Conservation (phyloP, 1,140 invertebrate species). For the Drosophila murphyi region DNA sequence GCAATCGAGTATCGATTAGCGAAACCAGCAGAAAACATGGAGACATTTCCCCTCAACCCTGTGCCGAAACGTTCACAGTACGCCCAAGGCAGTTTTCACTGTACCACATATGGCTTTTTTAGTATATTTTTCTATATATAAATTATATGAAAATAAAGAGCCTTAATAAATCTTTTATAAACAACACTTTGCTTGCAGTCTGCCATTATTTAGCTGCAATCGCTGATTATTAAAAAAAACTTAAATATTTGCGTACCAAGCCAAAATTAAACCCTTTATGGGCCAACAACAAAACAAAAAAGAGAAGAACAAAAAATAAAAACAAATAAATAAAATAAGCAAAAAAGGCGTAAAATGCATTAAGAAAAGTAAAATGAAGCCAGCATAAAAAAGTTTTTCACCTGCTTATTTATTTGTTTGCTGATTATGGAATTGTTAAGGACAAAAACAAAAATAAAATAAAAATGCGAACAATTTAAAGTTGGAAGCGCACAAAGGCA, state of each 20-base stretch:
- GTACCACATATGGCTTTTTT: too few species aligned
- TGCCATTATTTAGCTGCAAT: neutral
- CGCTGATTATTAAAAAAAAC: neutral
- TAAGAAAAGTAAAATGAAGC: constrained; percentile 42
- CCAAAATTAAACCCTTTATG: constrained; percentile 50
- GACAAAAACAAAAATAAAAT: neutral
- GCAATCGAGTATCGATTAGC: too few species aligned
- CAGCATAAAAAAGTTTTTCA: constrained; percentile 53
- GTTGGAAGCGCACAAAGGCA: constrained; percentile 8
- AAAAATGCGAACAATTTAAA: constrained; percentile 31
- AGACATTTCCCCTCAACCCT: too few species aligned
- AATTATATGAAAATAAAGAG: too few species aligned
- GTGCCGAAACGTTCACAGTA: too few species aligned
- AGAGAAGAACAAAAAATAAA: neutral
- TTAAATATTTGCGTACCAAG: constrained; percentile 33
- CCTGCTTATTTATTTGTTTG: constrained; percentile 72
- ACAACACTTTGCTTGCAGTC: neutral
- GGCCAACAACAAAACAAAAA: neutral
- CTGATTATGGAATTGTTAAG: constrained; percentile 69
- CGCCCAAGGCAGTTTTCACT: too few species aligned
- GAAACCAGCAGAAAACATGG: too few species aligned
- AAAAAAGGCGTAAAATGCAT: constrained; percentile 13
- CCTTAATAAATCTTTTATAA: too few species aligned
- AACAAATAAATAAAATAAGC: neutral
- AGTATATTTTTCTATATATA: too few species aligned